A percentile compares a stretch with the other conserved stretches of the same genome.
Evolutionary conservation across 2,888 invertebrate species (phyloP).

Genomic region (Halictus ligatus): DNA sequence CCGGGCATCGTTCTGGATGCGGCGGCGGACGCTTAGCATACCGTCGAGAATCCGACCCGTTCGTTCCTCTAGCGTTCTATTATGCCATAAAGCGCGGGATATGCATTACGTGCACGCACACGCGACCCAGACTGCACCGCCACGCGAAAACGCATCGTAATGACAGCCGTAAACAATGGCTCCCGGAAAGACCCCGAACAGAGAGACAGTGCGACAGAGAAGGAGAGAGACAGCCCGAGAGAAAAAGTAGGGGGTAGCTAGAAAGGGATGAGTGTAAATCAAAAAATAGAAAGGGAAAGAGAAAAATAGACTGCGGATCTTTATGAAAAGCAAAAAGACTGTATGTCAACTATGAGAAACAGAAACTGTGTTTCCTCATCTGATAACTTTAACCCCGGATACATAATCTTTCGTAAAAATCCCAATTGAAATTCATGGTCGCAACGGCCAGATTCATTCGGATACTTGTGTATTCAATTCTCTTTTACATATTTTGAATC

Average conservation of each 20-base stretch:
- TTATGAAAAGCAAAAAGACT: too few relatives aligned
- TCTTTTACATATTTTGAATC: too few relatives aligned
- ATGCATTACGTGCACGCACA: constrained; percentile 62
- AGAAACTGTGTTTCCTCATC: too few relatives aligned
- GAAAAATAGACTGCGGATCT: too few relatives aligned
- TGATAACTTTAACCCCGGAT: too few relatives aligned
- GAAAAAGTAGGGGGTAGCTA: background rate
- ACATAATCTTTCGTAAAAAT: too few relatives aligned
- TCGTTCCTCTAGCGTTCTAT: constrained; percentile 63
- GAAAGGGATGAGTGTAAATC: background rate
- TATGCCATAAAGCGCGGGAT: constrained; percentile 61
- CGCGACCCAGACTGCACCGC: constrained; percentile 13
- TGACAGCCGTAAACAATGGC: constrained; percentile 57
- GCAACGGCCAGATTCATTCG: too few relatives aligned
- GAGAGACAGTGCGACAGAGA: background rate
- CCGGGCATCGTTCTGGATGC: constrained; percentile 31
- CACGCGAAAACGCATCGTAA: constrained; percentile 45
- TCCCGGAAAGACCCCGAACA: constrained; percentile 19
- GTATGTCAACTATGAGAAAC: too few relatives aligned
- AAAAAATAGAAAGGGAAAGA: too few relatives aligned
- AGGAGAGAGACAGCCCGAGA: background rate
- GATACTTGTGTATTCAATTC: too few relatives aligned
- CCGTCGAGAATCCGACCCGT: constrained; percentile 59
- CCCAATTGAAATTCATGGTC: too few relatives aligned
- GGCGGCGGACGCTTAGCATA: constrained; percentile 62